Percentiles rank a stretch among this genome's conserved stretches.
Evolutionary conservation across 1,140 invertebrate genomes (phyloP).

Genomic region (Halotydeus destructor): DNA sequence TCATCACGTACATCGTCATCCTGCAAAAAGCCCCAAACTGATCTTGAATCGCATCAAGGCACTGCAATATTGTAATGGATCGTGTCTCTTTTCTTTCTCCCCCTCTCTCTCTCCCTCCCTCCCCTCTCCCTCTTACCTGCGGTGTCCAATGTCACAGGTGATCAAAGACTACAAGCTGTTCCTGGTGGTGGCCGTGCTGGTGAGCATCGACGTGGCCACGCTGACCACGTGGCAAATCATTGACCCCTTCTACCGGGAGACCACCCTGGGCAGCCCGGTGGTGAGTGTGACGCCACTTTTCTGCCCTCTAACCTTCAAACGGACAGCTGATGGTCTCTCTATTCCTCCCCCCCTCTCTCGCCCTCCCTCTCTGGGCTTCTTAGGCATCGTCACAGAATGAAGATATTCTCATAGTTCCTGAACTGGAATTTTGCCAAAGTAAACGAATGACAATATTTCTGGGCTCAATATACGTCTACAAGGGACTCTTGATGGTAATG

Average conservation of each 20-base stretch:
- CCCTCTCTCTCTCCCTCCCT: background rate
- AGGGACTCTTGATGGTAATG: conserved; percentile 85
- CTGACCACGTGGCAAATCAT: conserved; percentile 93
- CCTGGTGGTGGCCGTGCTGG: conserved; percentile 78
- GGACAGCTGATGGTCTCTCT: background rate
- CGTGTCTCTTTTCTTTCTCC: background rate
- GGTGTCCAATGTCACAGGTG: conserved; percentile 35
- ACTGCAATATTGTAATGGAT: background rate
- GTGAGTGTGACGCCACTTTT: conserved; percentile 35
- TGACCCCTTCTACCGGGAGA: conserved; percentile 81
- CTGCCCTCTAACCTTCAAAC: background rate
- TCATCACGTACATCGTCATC: background rate
- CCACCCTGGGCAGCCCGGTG: conserved; percentile 64
- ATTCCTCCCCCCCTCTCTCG: background rate
- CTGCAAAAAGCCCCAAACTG: background rate
- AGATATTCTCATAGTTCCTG: conserved; percentile 70
- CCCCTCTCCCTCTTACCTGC: background rate
- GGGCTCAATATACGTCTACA: conserved; percentile 85
- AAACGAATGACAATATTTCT: conserved; percentile 76
- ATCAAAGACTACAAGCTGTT: conserved; percentile 96
- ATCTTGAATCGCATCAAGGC: background rate
- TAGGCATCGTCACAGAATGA: conserved; percentile 66
- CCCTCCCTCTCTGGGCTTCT: background rate
- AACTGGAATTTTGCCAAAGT: conserved; percentile 90
- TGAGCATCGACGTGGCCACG: conserved; percentile 74